phyloP scores from a whole-genome alignment of 2,797 vertebrate genomes.

The Xerus rutilus region DNA sequence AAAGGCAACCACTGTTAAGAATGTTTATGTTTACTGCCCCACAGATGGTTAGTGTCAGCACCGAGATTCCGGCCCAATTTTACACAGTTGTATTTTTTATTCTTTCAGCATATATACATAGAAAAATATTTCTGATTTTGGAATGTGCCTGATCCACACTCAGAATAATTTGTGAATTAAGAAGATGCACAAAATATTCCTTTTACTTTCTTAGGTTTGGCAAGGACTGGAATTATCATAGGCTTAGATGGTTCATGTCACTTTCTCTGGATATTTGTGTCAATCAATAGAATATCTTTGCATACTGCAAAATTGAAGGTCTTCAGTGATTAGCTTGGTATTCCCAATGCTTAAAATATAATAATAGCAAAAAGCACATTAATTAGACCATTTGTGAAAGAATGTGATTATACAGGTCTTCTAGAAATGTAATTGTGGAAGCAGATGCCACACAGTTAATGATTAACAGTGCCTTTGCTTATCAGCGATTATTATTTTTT shows the following conservation, averaged over 20 bases:
- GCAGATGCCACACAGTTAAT: conserved; percentile 70
- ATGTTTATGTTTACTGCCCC: neutral
- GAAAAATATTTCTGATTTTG: conserved; percentile 11
- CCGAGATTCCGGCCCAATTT: conserved; percentile 33
- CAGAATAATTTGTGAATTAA: neutral
- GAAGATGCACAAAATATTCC: neutral
- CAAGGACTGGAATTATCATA: neutral
- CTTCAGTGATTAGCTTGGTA: conserved; percentile 9
- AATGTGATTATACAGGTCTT: conserved; percentile 56
- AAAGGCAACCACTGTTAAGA: conserved; percentile 28
- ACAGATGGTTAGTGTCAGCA: conserved; percentile 42
- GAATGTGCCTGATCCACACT: neutral
- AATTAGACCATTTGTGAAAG: conserved; percentile 61
- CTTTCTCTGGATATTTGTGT: neutral
- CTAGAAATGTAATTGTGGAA: conserved; percentile 65
- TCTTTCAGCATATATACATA: neutral
- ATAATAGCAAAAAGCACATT: conserved; percentile 51
- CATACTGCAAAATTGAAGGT: neutral
- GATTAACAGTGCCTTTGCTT: conserved; percentile 68
- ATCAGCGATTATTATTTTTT: conserved; percentile 65
- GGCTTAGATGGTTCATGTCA: neutral
- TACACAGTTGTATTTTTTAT: conserved; percentile 6
- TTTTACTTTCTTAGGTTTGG: conserved; percentile 10
- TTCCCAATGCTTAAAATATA: conserved; percentile 34
- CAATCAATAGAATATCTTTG: conserved; percentile 10